These are phyloP conservation scores for Glaucidium brasilianum DNA, from an alignment of 2,113 vertebrate species.

Conservation along the genomic window DNA sequence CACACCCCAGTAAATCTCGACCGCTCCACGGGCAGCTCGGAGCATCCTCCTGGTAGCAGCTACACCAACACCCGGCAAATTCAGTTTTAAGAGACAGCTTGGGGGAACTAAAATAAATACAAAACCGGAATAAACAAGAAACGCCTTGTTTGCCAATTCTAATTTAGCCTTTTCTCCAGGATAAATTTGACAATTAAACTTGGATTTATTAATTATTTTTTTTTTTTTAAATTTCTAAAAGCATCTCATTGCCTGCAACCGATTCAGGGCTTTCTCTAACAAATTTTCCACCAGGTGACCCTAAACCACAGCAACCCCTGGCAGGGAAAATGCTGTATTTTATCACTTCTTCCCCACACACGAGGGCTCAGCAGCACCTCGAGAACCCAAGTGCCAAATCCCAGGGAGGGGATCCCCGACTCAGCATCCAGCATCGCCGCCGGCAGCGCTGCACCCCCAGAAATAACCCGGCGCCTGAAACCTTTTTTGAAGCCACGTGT, in stretches of 20 bases:
- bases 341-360: neutral
- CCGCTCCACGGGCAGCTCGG: accelerated
- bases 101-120: neutral
- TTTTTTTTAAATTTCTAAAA: neutral
- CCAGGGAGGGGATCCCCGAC: neutral
- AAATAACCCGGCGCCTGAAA: neutral
- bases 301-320: neutral
- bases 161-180: neutral
- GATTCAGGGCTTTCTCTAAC: neutral
- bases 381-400: neutral
- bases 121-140: neutral
- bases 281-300: neutral
- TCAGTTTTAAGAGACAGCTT: neutral
- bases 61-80: neutral
- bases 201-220: too few relatives aligned
- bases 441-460: neutral
- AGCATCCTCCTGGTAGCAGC: neutral
- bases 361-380: neutral
- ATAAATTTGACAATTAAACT: neutral
- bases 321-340: neutral
- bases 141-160: neutral
- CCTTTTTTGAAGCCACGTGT: neutral
- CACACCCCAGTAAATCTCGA: neutral
- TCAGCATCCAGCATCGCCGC: accelerated
- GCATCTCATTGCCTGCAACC: neutral